Evolutionary conservation across 2,797 vertebrate species (phyloP).

Genomic region (Paramormyrops hopkinsi): DNA sequence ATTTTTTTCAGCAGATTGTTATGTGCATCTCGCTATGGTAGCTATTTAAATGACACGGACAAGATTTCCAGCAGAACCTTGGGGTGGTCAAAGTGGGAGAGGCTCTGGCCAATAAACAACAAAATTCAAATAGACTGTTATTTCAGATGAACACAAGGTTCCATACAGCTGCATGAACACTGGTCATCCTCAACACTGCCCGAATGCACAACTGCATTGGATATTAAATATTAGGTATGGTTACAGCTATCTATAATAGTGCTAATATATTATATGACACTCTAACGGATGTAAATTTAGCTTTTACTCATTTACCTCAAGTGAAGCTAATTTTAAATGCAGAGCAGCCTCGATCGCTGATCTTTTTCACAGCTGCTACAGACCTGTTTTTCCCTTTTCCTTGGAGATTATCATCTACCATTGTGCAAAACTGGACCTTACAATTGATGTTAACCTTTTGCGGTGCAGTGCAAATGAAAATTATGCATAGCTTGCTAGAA

Average conservation of each 20-base stretch:
- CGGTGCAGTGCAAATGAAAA: background rate
- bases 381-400: background rate
- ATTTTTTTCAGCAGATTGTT: background rate
- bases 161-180: background rate
- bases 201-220: background rate
- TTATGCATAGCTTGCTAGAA: background rate
- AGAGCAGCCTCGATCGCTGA: background rate
- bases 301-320: background rate
- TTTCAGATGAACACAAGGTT: background rate
- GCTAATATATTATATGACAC: background rate
- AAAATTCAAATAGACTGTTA: background rate
- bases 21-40: too few species aligned
- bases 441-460: constrained; percentile 6
- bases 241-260: background rate
- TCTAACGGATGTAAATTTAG: background rate
- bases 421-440: constrained; percentile 20
- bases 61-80: background rate
- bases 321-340: background rate
- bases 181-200: background rate
- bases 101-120: background rate
- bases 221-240: background rate
- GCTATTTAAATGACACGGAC: background rate
- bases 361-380: background rate
- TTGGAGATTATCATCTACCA: constrained; percentile 4
- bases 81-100: background rate